Base-by-base conservation (phyloP, 2,113 vertebrate species). In the Nycticebus coucang region DNA sequence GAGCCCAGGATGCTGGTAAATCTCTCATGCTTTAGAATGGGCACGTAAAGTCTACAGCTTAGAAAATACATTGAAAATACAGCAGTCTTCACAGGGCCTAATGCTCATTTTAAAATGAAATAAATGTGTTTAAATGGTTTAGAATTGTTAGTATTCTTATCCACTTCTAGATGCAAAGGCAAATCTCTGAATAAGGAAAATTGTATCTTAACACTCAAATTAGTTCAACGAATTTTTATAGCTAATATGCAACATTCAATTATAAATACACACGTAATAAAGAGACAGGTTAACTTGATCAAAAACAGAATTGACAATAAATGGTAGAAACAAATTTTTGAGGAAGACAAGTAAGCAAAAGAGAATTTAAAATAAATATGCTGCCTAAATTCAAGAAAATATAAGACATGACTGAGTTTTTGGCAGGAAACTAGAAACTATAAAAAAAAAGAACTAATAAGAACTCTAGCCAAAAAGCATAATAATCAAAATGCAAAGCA, bases 151-250 rank as follows among this genome's bases (percentile, higher is more conserved):
- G 53, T 77, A 72, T 66, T 79, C 30, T 41, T 35, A 78, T 26
- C 62, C 18, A 64, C n/a, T 13, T 57, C 17, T 10, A 87, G 33
- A 96, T 82, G 12, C 17, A 33, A 62, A 68, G 37, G 41, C 12
- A 86, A 89, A 80, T 62, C 35, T 89, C 83, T 64, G 4, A 91
- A 60, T n/a, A 79, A 84, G 35, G 5, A 69, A 60, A 82, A n/a
- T 62, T 69, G 3, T 85, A 72, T 26, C 30, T 79, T 74, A 80
- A 85, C 15, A 24, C 17, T 80, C 50, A 89, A 69, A 92, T 59
- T 74, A 92, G 60, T 85, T 78, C 4, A 89, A 84, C 24, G 50
- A 33, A 88, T 33, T 72, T 88, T 94, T 24, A 88, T 55, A 84
- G 24, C 7, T 57, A 92, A 88, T 62, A 84, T 71, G 45, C 19